These are phyloP conservation scores for Coracopsis vasa DNA, from an alignment of 2,113 vertebrate species.

Conservation along the genomic window DNA sequence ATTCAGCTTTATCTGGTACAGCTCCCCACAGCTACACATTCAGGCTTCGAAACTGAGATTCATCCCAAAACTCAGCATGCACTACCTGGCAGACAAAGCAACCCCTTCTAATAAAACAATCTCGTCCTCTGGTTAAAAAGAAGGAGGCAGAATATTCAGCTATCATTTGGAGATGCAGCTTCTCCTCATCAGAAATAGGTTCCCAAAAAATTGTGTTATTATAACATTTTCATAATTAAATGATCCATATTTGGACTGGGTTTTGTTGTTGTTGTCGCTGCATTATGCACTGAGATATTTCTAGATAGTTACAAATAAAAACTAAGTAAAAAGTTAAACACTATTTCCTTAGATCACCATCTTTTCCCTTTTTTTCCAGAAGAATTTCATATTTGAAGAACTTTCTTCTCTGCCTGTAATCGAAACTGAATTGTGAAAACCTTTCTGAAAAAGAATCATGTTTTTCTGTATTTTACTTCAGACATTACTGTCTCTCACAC, in stretches of 20 bases:
- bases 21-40: neutral
- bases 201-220: neutral
- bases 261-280: neutral
- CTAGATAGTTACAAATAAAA: neutral
- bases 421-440: neutral
- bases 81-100: no score
- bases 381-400: neutral
- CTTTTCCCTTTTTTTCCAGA: neutral
- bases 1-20: neutral
- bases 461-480: neutral
- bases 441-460: neutral
- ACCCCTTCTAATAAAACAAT: neutral
- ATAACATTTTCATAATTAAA: neutral
- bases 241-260: neutral
- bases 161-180: neutral
- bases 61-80: neutral
- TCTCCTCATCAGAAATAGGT: neutral
- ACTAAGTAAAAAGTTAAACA: neutral
- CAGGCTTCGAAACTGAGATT: neutral
- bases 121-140: neutral
- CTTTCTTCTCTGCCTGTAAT: neutral
- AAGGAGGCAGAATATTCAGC: neutral
- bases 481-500: neutral
- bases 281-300: neutral
- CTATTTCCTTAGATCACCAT: neutral